Evolutionary conservation across 1,140 invertebrate species (phyloP).

Genomic region (Bombus sibiricus): DNA sequence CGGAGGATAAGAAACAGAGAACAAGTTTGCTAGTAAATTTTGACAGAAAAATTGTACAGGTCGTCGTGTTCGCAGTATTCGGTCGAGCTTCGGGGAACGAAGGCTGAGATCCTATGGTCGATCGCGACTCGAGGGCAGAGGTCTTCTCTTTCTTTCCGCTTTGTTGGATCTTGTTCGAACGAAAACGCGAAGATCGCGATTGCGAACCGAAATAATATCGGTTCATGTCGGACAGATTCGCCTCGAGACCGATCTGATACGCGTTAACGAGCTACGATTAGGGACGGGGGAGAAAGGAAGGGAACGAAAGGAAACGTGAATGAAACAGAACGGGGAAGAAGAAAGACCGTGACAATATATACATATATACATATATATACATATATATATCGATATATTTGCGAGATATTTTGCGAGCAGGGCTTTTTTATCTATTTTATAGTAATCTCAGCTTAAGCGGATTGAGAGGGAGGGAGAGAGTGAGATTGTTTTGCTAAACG

Average conservation of each 20-base stretch:
- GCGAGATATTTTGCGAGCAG: slow-evolving; percentile 76
- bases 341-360: slow-evolving; percentile 69
- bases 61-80: not conserved
- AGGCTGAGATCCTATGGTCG: not conserved
- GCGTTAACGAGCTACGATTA: no score
- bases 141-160: slow-evolving; percentile 10
- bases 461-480: slow-evolving; percentile 59
- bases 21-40: not conserved
- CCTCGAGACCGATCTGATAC: not conserved
- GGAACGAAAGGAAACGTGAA: not conserved
- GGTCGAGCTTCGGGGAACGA: not conserved
- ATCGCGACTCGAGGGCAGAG: not conserved
- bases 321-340: not conserved
- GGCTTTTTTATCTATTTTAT: slow-evolving; percentile 80
- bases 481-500: slow-evolving; percentile 42
- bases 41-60: not conserved
- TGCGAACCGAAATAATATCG: not conserved
- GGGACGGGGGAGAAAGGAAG: no score
- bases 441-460: slow-evolving; percentile 74
- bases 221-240: not conserved
- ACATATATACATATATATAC: slow-evolving; percentile 65
- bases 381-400: slow-evolving; percentile 72
- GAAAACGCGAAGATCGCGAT: not conserved
- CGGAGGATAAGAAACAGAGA: not conserved
- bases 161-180: not conserved